Evolutionary conservation across 1,140 invertebrate species (phyloP), one percentile per base, ranked within the genome.

Genomic region (Drosophila truncata): DNA sequence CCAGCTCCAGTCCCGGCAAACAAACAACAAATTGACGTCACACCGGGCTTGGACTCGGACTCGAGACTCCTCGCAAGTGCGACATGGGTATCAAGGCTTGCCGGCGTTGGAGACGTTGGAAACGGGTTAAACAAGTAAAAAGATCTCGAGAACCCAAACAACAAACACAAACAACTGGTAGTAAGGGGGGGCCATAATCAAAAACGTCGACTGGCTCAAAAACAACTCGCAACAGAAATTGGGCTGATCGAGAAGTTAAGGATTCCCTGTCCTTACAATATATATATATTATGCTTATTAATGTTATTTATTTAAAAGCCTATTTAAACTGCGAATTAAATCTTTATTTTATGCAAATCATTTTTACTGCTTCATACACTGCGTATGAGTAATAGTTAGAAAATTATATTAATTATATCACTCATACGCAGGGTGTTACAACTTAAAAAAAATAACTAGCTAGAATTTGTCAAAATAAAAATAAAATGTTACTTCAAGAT

Each of bases 11-110:
- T 49, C 46, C 57, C 57, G 41, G 55, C 66, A 69, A 58, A 58
- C 66, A 76, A 76, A 78, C 76, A 79, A 87, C 83, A 87, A 87
- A 88, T 88, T 88, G 84, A 88, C 84, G 84, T 88, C 84, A 88
- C 85, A 78, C 82, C 49, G 70, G 50, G 8, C 23, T 47, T 20
- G 14, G 31, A 47, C 31, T 29, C 27, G 25, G 37, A 39, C 44
- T 74, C 14, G 25, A 33, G 55, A 44, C 57, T 86, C 77, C 72
- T 62, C 80, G 58, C 80, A 87, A 87, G 78, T 90, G 84, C 77
- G 78, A 81, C 81, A 88, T 67, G 72, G 66, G 83, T 87, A 87
- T 77, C 80, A 76, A 65, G 83, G 66, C 60, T 79, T 67, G 61
- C 10, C 37, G 49, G 64, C 55, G 49, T 42, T 57, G 49, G 57